These are phyloP conservation scores for Lordiphosa fenestrarum DNA, from an alignment of 2,888 invertebrate genomes.

Conservation along the genomic window DNA sequence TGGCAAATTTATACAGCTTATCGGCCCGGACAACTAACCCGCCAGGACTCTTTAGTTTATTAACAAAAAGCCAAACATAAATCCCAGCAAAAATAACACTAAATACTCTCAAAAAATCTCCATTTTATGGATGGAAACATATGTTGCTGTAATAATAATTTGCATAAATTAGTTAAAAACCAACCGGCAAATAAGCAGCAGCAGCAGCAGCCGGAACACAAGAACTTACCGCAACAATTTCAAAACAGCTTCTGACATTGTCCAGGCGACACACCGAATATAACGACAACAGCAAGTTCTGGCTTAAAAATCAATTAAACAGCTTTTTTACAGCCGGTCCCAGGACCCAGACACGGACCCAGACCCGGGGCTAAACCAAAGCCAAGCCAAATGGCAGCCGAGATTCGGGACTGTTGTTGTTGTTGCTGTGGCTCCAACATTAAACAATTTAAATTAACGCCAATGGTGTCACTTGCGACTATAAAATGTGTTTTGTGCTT, in stretches of 20 bases:
- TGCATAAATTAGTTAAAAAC: conserved; percentile 70
- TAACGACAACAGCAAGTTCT: conserved; percentile 62
- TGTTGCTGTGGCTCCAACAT: conserved; percentile 54
- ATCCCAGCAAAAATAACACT: conserved; percentile 69
- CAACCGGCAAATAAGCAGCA: conserved; percentile 57
- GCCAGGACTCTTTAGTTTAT: conserved; percentile 52
- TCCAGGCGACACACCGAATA: conserved; percentile 50
- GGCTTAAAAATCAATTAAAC: conserved; percentile 75
- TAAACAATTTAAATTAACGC: conserved; percentile 78
- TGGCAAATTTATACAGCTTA: no score
- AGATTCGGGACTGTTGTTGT: conserved; percentile 50
- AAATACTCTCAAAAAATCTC: conserved; percentile 74
- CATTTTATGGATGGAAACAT: conserved; percentile 68
- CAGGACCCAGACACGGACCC: not conserved
- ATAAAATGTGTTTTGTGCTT: conserved; percentile 69
- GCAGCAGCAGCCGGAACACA: conserved; percentile 20
- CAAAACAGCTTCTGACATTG: conserved; percentile 70
- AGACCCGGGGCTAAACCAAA: conserved; percentile 30
- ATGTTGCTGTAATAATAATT: conserved; percentile 73
- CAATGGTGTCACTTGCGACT: conserved; percentile 77
- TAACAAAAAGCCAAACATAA: conserved; percentile 50
- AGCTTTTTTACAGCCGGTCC: conserved; percentile 50
- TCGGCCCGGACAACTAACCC: conserved; percentile 9
- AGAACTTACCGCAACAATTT: conserved; percentile 62
- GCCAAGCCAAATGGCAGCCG: conserved; percentile 39